Evolutionary conservation across 1,140 invertebrate genomes (phyloP), one percentile per base, ranked within the genome.

Genomic region (Brachionus paranguensis): DNA sequence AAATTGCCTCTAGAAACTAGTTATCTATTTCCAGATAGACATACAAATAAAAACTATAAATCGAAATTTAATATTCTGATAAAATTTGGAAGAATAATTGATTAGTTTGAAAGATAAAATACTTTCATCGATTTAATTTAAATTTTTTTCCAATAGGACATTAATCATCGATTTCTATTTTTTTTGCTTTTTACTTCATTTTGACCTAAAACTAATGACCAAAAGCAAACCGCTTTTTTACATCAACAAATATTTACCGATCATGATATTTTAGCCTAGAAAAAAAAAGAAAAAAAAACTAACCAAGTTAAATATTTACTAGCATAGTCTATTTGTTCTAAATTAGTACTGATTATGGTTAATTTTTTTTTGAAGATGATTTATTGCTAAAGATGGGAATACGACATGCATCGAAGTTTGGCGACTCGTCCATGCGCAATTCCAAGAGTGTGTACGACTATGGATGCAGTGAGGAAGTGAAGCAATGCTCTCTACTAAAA

Each of bases 381-480:
- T 60, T 60, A 60, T 60, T 60, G 53, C n/a, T 43, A 41, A 72
- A 41, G 12, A 72, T 72, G 68, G 68, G 68, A 41, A 72, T 72
- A 72, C 11, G 68, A 41, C 68, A 72, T 72, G 45, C 68, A 43
- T 72, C 68, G 33, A 41, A 17, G 12, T 72, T 72, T 17, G 68
- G 68, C 17, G 11, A 72, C 20, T 41, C 33, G 41, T 41, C 68
- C 37, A 72, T 72, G 17, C 29, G 37, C 33, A 72, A 41, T 41
- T 72, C 68, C 17, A 37, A 72, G 33, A 41, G 33, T 17, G 68
- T 72, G n/a, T 43, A 72, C 17, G 68, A 72, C 10, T 72, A 72
- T 72, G 17, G 37, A 43, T 33, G 33, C 12, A 33, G 1, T 33
- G 33, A 33, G 8, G 27, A 33, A 14, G 17, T 43, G 6, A 72